phyloP scores from a whole-genome alignment of 2,888 invertebrate species.

The Ctena decussata region DNA sequence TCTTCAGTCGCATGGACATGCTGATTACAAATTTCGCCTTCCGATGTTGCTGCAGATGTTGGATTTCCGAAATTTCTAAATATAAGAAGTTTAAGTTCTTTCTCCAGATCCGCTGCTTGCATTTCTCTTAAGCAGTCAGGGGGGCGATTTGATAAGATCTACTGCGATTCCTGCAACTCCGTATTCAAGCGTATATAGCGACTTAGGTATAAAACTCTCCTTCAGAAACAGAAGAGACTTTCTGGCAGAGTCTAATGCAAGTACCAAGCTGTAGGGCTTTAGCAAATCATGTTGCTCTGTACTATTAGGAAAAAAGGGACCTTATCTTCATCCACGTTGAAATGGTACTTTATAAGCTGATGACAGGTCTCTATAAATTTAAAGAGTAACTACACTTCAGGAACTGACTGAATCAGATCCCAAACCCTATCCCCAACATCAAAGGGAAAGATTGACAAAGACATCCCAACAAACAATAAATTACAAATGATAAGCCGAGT shows the following conservation, averaged over 20 bases:
- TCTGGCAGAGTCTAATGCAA: neutral
- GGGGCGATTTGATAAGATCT: slow-evolving; percentile 28
- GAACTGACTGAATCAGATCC: no score
- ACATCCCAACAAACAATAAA: no score
- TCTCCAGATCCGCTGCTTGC: slow-evolving; percentile 18
- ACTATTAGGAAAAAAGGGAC: neutral
- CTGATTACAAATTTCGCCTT: slow-evolving; percentile 36
- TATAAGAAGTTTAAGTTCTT: slow-evolving; percentile 8
- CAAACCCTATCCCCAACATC: no score
- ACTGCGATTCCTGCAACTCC: slow-evolving; percentile 33
- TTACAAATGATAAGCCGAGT: no score
- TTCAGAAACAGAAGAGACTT: slow-evolving; percentile 40
- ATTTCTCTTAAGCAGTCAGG: slow-evolving; percentile 35
- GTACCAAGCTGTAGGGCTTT: neutral
- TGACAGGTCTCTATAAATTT: neutral
- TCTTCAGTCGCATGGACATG: slow-evolving; percentile 3
- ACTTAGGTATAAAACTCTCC: slow-evolving; percentile 54
- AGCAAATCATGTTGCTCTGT: neutral
- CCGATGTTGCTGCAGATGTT: neutral
- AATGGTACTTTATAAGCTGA: neutral
- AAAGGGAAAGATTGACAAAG: no score
- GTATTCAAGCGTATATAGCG: slow-evolving; percentile 40
- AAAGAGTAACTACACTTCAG: no score
- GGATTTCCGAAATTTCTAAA: slow-evolving; percentile 39
- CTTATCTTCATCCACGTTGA: neutral